Evolutionary conservation across 2,888 invertebrate genomes (phyloP).

Genomic region (Morinoia aosen): DNA sequence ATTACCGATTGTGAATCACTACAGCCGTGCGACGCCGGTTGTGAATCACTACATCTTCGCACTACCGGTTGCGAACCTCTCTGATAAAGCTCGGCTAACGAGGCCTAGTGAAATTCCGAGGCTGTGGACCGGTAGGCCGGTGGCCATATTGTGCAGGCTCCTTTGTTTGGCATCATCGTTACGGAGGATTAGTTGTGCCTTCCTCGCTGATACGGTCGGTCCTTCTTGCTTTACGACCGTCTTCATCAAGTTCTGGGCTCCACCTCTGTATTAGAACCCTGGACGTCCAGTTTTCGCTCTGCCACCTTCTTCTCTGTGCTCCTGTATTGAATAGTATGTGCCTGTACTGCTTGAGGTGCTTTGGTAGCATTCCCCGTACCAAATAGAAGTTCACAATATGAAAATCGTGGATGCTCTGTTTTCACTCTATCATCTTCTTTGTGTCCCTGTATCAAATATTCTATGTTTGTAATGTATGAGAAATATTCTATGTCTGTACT

Average conservation of each 20-base stretch:
- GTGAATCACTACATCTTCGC: neutral
- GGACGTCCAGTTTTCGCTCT: neutral
- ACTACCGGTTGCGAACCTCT: neutral
- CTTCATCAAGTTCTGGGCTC: neutral
- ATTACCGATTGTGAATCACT: neutral
- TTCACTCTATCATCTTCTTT: too few species aligned
- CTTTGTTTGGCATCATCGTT: neutral
- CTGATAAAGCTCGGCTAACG: slow-evolving; percentile 5
- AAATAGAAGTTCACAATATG: too few species aligned
- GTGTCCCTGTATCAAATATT: too few species aligned
- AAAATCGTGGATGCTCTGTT: too few species aligned
- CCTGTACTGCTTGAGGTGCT: too few species aligned
- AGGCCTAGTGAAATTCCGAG: slow-evolving; percentile 12
- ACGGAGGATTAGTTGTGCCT: slow-evolving; percentile 2
- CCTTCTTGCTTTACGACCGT: slow-evolving; percentile 28
- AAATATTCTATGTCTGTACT: too few species aligned
- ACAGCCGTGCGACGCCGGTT: neutral
- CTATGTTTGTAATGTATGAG: too few species aligned
- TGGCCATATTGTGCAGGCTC: slow-evolving; percentile 3
- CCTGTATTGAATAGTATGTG: too few species aligned
- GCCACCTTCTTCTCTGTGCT: neutral
- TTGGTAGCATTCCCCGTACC: too few species aligned
- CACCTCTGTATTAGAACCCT: neutral
- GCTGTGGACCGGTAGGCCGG: neutral
- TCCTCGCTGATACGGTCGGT: neutral